phyloP scores from a whole-genome alignment of 2,888 invertebrate species.

The Apotomis betuletana region DNA sequence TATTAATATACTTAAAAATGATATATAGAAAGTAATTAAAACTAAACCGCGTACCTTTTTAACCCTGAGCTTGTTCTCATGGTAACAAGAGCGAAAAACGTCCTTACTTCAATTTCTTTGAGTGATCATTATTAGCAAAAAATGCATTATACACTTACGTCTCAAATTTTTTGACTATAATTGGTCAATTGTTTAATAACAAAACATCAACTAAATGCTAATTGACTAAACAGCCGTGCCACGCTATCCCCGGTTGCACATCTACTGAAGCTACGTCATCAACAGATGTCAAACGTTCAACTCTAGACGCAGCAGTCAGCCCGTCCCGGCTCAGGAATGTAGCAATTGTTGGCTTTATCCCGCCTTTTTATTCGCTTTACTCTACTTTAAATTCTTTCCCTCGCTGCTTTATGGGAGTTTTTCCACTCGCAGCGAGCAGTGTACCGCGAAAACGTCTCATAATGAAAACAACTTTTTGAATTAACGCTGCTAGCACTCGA shows the following conservation, averaged over 20 bases:
- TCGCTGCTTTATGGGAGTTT: conserved; percentile 72
- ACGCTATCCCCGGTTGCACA: background rate
- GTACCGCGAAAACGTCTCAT: conserved; percentile 68
- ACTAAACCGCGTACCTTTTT: no score
- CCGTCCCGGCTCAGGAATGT: conserved; percentile 69
- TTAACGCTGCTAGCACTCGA: conserved; percentile 73
- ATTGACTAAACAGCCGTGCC: no score
- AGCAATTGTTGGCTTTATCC: conserved; percentile 76
- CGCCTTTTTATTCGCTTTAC: conserved; percentile 69
- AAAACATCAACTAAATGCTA: no score
- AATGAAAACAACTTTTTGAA: conserved; percentile 82
- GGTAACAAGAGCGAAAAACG: no score
- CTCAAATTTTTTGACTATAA: no score
- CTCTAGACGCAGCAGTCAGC: conserved; percentile 46
- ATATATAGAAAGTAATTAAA: no score
- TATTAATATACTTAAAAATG: no score
- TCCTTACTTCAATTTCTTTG: no score
- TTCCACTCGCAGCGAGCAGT: conserved; percentile 60
- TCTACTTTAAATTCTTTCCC: conserved; percentile 76
- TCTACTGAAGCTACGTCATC: conserved; percentile 46
- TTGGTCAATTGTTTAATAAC: no score
- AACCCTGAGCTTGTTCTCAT: no score
- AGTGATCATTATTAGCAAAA: no score
- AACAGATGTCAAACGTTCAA: conserved; percentile 20
- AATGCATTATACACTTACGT: no score